These are phyloP conservation scores for Clarias fuscus DNA, from an alignment of 2,797 vertebrate genomes.

Conservation along the genomic window DNA sequence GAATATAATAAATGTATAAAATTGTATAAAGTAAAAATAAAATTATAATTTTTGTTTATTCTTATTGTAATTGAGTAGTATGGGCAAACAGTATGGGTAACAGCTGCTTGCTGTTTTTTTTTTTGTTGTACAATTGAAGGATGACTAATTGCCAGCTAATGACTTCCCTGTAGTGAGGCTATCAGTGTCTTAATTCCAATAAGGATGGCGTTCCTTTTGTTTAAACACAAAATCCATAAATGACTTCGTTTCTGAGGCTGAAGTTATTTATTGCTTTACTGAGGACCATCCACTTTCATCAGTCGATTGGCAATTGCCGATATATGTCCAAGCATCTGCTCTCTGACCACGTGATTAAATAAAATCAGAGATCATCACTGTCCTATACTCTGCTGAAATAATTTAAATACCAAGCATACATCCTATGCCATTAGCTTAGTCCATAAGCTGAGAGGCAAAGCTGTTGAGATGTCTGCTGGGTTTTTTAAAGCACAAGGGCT, in stretches of 20 bases:
- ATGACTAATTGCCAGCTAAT: slow-evolving; percentile 13
- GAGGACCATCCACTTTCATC: neutral
- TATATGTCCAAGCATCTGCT: slow-evolving; percentile 12
- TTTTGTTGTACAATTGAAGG: neutral
- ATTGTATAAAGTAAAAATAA: too few relatives aligned
- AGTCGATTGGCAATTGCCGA: neutral
- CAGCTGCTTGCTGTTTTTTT: neutral
- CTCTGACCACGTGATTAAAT: neutral
- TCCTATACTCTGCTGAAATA: neutral
- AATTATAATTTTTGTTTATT: neutral
- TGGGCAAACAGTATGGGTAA: too few relatives aligned
- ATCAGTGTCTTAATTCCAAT: slow-evolving; percentile 9
- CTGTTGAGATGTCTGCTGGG: slow-evolving; percentile 32
- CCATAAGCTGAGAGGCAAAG: slow-evolving; percentile 66
- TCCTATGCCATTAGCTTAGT: slow-evolving; percentile 46
- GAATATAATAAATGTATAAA: too few relatives aligned
- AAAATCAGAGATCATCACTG: neutral
- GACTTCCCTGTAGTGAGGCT: neutral
- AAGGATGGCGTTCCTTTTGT: neutral
- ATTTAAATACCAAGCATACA: neutral
- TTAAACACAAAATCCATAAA: slow-evolving; percentile 13
- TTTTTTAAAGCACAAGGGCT: slow-evolving; percentile 23
- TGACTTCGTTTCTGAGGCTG: neutral
- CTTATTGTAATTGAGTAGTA: neutral
- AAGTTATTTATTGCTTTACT: slow-evolving; percentile 3